Percentiles rank a stretch among this genome's conserved stretches.
Conservation (phyloP, 2,797 vertebrate species). For the Micrastur ruficollis region DNA sequence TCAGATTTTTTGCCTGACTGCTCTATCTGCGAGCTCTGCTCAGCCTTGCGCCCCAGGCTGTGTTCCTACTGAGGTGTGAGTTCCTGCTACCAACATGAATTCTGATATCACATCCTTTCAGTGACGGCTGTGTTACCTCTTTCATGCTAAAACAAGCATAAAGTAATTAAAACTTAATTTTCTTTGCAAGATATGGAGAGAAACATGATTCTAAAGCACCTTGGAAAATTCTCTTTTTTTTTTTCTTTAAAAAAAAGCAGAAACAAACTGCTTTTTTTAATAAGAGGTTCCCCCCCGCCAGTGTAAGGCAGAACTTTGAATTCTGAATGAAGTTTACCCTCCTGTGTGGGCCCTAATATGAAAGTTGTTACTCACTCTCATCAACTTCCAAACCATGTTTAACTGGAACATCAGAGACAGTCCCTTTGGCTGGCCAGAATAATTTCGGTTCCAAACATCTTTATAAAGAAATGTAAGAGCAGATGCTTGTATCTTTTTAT, state of each 20-base stretch:
- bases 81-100: background rate
- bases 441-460: background rate
- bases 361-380: background rate
- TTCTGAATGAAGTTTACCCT: background rate
- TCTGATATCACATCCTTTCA: background rate
- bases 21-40: background rate
- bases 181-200: background rate
- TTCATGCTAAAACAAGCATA: background rate
- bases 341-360: background rate
- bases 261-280: background rate
- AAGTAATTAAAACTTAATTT: slow-evolving; percentile 3
- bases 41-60: background rate
- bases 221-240: background rate
- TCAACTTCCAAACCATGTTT: background rate
- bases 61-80: background rate
- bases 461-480: background rate
- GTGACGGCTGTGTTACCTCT: background rate
- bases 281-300: background rate
- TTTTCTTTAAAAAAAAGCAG: background rate
- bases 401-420: background rate
- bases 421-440: background rate
- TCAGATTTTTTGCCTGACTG: background rate
- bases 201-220: background rate
- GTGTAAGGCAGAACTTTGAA: background rate
- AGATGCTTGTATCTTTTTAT: background rate